Conservation (phyloP, 1,140 invertebrate species). For the Melanaphis sacchari region DNA sequence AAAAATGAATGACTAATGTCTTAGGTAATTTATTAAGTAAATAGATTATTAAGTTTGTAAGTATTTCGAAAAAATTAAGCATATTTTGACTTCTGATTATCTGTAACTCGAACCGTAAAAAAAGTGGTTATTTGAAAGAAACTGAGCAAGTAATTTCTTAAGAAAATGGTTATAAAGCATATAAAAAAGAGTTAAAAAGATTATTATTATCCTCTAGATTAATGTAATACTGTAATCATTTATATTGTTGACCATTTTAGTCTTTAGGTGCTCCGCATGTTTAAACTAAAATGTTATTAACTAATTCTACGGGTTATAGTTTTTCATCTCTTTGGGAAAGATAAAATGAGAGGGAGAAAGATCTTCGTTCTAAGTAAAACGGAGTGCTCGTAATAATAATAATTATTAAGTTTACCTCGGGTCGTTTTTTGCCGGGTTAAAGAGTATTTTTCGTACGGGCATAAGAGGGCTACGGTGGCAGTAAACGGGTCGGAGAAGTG, state of each 20-base stretch:
- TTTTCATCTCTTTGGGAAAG: neutral
- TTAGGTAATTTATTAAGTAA: neutral
- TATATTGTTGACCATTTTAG: neutral
- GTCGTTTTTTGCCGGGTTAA: constrained; percentile 41
- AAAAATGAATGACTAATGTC: neutral
- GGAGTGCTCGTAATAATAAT: constrained; percentile 40
- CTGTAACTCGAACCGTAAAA: neutral
- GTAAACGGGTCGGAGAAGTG: neutral
- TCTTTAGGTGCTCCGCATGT: neutral
- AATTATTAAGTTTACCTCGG: constrained; percentile 56
- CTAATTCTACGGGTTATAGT: neutral
- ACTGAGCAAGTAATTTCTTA: neutral
- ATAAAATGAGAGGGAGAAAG: constrained; percentile 25
- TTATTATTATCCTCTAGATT: neutral
- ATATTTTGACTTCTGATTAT: neutral
- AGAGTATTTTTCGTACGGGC: constrained; percentile 18
- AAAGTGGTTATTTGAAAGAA: neutral
- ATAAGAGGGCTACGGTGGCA: neutral
- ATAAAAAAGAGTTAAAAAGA: neutral
- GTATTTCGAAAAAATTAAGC: neutral
- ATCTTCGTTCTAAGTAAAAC: neutral
- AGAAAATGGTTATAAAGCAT: neutral
- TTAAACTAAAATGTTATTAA: constrained; percentile 33
- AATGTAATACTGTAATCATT: neutral
- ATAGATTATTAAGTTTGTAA: neutral